Conservation (phyloP, 2,888 invertebrate genomes). For the Oscheius sp. region DNA sequence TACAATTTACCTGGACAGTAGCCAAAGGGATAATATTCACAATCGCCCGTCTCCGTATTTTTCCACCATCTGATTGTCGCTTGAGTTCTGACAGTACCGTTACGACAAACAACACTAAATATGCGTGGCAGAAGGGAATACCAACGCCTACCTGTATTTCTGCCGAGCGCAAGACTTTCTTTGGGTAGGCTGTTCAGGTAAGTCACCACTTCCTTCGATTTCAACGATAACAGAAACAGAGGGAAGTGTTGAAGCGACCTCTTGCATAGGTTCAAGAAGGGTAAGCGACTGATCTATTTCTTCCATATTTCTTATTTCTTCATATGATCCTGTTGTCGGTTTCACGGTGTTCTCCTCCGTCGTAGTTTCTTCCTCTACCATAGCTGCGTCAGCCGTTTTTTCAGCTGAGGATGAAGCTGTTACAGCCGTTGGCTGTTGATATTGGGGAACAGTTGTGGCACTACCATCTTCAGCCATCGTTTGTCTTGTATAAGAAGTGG, state of each 20-base stretch:
- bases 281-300: not conserved
- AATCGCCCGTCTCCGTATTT: conserved; percentile 18
- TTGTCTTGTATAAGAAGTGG: not conserved
- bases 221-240: not conserved
- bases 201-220: conserved; percentile 18
- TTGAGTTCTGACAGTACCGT: conserved; percentile 25
- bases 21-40: conserved; percentile 36
- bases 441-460: not conserved
- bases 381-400: not conserved
- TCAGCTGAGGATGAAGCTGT: not conserved
- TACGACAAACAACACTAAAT: conserved; percentile 26
- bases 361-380: not conserved
- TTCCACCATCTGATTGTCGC: conserved; percentile 34
- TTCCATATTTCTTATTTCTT: not conserved
- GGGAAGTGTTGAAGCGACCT: not conserved
- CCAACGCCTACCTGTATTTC: conserved; percentile 24
- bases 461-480: not conserved
- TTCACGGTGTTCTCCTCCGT: not conserved
- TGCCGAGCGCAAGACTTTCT: conserved; percentile 32
- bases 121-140: not conserved
- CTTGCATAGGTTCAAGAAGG: not conserved
- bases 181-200: not conserved
- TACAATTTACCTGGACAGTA: conserved; percentile 30
- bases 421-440: not conserved
- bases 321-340: not conserved